A percentile compares a stretch with the other conserved stretches of the same genome.
Evolutionary conservation across 2,113 vertebrate species (phyloP).

Genomic region (Engystomops pustulosus): DNA sequence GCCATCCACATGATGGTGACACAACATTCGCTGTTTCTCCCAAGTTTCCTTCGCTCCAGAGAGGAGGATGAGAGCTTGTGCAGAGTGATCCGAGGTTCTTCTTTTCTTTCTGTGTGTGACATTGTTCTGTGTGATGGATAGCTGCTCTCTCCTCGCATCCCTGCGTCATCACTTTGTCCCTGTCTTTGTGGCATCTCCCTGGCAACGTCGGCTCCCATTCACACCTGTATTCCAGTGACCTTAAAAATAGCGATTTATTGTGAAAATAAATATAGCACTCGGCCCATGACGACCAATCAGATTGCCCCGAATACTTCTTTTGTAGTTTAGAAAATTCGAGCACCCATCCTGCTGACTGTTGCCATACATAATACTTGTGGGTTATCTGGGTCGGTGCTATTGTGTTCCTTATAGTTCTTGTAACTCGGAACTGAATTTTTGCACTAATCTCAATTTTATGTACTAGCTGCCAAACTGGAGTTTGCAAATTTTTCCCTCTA

Average conservation of each 20-base stretch:
- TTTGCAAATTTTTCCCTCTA: no score
- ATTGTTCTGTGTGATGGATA: neutral
- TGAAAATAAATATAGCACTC: neutral
- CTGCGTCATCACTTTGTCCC: neutral
- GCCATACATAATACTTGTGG: no score
- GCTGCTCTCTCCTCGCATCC: neutral
- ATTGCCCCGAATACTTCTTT: neutral
- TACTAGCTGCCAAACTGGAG: no score
- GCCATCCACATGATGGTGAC: constrained; percentile 87
- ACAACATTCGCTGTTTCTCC: constrained; percentile 92
- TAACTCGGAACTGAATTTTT: no score
- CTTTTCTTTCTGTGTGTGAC: neutral
- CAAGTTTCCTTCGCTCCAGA: constrained; percentile 77
- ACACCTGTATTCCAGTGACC: neutral
- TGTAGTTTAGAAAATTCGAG: neutral
- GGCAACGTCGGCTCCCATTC: neutral
- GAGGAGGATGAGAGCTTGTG: constrained; percentile 61
- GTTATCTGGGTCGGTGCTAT: no score
- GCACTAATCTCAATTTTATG: no score
- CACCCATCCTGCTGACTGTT: neutral
- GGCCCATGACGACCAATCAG: neutral
- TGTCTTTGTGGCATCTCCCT: neutral
- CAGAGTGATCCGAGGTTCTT: constrained; percentile 78
- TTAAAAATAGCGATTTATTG: neutral
- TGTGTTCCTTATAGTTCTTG: no score